A percentile compares a stretch with the other conserved stretches of the same genome.
Conservation (phyloP, 2,797 vertebrate species). For the Gymnocypris eckloni region DNA sequence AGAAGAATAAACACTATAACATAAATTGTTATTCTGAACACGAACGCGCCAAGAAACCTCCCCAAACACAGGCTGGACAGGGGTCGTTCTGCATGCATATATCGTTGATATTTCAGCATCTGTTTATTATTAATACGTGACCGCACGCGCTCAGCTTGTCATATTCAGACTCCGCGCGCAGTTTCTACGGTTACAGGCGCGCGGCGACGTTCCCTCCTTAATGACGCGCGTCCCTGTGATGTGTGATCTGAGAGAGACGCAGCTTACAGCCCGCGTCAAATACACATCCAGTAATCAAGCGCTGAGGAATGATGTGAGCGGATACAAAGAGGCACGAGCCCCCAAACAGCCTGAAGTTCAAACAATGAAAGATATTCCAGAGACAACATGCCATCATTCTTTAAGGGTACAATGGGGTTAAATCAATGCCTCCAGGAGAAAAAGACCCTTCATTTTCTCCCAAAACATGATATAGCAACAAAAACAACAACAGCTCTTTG, state of each 20-base stretch:
- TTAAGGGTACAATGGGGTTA: conserved; percentile 3
- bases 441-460: not conserved
- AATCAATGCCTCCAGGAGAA: not conserved
- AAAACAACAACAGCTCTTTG: not conserved
- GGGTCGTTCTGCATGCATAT: conserved; percentile 50
- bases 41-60: conserved; percentile 3
- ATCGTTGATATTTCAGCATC: conserved; percentile 75
- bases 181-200: conserved; percentile 84
- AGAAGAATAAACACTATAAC: not conserved
- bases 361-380: conserved; percentile 37
- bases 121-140: conserved; percentile 82
- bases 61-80: not conserved
- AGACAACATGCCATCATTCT: conserved; percentile 22
- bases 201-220: conserved; percentile 71
- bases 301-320: conserved; percentile 61
- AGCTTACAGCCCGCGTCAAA: conserved; percentile 51
- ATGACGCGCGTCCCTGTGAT: conserved; percentile 75
- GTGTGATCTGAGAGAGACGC: conserved; percentile 70
- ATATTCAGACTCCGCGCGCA: conserved; percentile 79
- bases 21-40: conserved; percentile 21
- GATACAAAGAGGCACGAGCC: conserved; percentile 49
- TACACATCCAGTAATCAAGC: conserved; percentile 50
- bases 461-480: not conserved
- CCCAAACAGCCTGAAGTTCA: conserved; percentile 46
- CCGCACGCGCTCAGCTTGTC: conserved; percentile 76